phyloP scores from a whole-genome alignment of 2,797 vertebrate genomes.

The Hypotaenidia philippensis region DNA sequence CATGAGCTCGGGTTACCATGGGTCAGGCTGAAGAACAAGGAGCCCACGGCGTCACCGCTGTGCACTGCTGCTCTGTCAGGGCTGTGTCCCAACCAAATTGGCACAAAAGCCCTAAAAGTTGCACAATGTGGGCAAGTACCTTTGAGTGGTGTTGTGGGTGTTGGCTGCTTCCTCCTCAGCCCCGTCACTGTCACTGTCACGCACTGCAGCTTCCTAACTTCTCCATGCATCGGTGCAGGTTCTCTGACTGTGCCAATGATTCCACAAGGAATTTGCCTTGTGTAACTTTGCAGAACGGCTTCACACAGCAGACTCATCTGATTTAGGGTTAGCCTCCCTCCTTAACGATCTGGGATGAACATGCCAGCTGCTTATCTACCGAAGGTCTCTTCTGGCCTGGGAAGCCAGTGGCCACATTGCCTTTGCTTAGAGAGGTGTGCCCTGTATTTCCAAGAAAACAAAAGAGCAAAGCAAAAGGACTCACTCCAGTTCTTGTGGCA shows the following conservation, averaged over 20 bases:
- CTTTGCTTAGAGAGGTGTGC: not conserved
- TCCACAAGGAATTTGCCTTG: not conserved
- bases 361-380: not conserved
- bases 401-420: not conserved
- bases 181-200: rapidly evolving
- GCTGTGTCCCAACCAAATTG: rapidly evolving
- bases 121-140: not conserved
- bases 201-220: rapidly evolving
- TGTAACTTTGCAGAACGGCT: not conserved
- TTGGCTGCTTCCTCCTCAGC: not conserved
- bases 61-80: not conserved
- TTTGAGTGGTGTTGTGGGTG: not conserved
- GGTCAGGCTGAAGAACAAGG: not conserved
- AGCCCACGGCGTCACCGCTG: not conserved
- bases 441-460: not conserved
- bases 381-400: not conserved
- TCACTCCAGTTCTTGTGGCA: not conserved
- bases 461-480: not conserved
- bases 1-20: not conserved
- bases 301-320: not conserved
- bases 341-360: not conserved
- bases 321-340: not conserved
- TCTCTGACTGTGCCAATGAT: not conserved
- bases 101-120: not conserved
- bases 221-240: not conserved